Percentiles rank a stretch among this genome's conserved stretches.
Conservation (phyloP, 2,888 invertebrate species). For the Microplitis deprimator region DNA sequence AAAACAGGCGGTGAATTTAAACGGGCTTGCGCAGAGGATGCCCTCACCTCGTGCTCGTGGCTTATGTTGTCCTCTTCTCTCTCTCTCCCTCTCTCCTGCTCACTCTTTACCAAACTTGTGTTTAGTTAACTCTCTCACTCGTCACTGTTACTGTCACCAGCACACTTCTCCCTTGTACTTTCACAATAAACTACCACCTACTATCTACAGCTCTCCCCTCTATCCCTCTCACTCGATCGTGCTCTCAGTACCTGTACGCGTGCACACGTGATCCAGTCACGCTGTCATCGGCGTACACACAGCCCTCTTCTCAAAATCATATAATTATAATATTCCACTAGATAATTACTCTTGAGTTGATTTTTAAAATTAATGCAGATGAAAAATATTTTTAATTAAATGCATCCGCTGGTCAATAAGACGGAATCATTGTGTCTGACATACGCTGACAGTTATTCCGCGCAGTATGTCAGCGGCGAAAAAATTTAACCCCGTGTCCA, state of each 20-base stretch:
- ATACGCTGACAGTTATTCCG: too few relatives aligned
- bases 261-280: slow-evolving; percentile 23
- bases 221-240: background rate
- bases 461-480: too few relatives aligned
- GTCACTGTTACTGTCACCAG: too few relatives aligned
- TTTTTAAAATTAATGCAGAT: too few relatives aligned
- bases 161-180: too few relatives aligned
- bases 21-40: slow-evolving; percentile 67
- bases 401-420: too few relatives aligned
- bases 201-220: slow-evolving; percentile 9
- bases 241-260: background rate
- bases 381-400: too few relatives aligned
- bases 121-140: slow-evolving; percentile 30
- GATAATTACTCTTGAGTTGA: too few relatives aligned
- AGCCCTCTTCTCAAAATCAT: too few relatives aligned
- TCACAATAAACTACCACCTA: background rate
- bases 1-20: slow-evolving; percentile 69
- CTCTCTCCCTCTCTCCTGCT: slow-evolving; percentile 43
- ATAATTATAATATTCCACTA: too few relatives aligned
- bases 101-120: slow-evolving; percentile 38
- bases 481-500: too few relatives aligned
- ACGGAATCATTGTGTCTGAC: too few relatives aligned
- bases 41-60: slow-evolving; percentile 62
- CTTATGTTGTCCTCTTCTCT: slow-evolving; percentile 39
- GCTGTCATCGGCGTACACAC: background rate